These are phyloP conservation scores for Slavum lentiscoides DNA, from an alignment of 2,888 invertebrate genomes.

Conservation along the genomic window DNA sequence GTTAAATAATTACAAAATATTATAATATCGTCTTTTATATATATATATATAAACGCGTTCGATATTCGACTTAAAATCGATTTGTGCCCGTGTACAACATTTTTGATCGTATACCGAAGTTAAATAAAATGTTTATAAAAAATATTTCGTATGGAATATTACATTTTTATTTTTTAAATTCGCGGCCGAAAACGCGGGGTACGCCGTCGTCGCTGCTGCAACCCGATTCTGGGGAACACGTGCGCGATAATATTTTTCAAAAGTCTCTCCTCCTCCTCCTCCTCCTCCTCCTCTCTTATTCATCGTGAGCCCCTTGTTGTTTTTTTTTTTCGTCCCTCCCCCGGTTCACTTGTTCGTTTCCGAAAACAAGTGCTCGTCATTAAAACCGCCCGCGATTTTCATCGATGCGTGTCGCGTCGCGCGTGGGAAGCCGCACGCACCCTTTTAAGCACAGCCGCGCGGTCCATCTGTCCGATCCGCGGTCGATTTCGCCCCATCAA, in stretches of 20 bases:
- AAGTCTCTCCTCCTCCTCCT: neutral
- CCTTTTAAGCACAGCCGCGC: neutral
- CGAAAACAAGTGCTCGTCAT: slow-evolving; percentile 49
- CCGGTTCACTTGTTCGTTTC: slow-evolving; percentile 32
- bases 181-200: no score
- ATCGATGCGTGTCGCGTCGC: slow-evolving; percentile 52
- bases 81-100: no score
- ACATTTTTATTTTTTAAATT: no score
- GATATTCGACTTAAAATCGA: neutral
- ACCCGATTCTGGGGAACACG: slow-evolving; percentile 7
- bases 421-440: slow-evolving; percentile 36
- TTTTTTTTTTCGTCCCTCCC: neutral
- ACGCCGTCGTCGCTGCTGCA: neutral
- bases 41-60: no score
- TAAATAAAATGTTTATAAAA: neutral
- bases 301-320: neutral
- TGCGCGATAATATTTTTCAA: neutral
- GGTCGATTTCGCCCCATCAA: no score
- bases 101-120: no score
- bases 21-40: no score
- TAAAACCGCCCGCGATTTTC: slow-evolving; percentile 8
- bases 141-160: neutral
- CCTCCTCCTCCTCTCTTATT: neutral
- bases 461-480: no score
- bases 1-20: no score